Percentiles rank a stretch among this genome's conserved stretches.
These are phyloP conservation scores for Telenomus remus DNA, from an alignment of 1,140 invertebrate species.

Conservation along the genomic window DNA sequence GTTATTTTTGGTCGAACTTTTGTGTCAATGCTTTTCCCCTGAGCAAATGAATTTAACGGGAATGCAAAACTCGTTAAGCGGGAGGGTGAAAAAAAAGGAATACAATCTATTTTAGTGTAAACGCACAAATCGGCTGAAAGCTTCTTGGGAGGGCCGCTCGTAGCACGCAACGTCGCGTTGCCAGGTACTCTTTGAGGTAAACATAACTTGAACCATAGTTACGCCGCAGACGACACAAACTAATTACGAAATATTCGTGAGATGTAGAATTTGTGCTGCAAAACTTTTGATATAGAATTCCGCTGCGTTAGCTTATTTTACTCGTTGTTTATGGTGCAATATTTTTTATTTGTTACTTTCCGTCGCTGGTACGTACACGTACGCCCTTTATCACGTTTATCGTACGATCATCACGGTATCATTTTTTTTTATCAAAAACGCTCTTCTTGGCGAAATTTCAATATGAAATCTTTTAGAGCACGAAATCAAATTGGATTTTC, in stretches of 20 bases:
- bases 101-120: conserved; percentile 3
- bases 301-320: conserved; percentile 8
- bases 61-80: too few species aligned
- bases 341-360: too few species aligned
- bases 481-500: too few species aligned
- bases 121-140: conserved; percentile 4
- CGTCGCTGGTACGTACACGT: too few species aligned
- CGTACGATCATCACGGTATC: too few species aligned
- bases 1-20: not conserved
- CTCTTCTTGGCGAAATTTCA: too few species aligned
- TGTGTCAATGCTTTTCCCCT: not conserved
- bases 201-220: conserved; percentile 20
- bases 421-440: too few species aligned
- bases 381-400: too few species aligned
- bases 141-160: conserved; percentile 2
- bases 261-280: conserved; percentile 2
- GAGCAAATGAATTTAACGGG: too few species aligned
- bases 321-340: too few species aligned
- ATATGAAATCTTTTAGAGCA: too few species aligned
- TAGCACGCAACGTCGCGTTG: conserved; percentile 24
- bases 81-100: not conserved
- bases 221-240: not conserved
- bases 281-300: conserved; percentile 9
- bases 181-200: conserved; percentile 16
- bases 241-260: conserved; percentile 17